Conservation (phyloP, 2,888 invertebrate genomes). For the Epicampocera succincta region DNA sequence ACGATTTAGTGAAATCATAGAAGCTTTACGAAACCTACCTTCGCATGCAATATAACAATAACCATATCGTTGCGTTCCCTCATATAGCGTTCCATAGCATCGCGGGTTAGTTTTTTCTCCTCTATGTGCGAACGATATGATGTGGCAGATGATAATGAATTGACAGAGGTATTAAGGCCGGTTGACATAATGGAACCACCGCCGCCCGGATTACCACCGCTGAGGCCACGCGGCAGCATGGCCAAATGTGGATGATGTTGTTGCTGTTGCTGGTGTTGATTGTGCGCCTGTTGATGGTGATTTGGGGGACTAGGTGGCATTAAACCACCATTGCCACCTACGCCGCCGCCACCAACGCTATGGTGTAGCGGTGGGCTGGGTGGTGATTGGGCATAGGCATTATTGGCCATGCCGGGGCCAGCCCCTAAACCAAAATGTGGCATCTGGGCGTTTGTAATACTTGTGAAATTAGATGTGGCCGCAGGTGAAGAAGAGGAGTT, state of each 20-base stretch:
- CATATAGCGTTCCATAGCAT: constrained; percentile 96
- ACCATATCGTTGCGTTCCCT: constrained; percentile 97
- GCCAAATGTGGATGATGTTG: constrained; percentile 76
- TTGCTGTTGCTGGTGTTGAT: constrained; percentile 75
- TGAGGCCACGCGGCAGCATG: constrained; percentile 76
- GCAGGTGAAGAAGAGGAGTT: constrained; percentile 71
- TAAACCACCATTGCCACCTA: constrained; percentile 65
- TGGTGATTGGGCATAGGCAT: constrained; percentile 89
- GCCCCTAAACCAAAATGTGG: constrained; percentile 82
- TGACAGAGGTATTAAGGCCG: constrained; percentile 71
- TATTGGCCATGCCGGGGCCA: constrained; percentile 71
- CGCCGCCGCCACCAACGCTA: constrained; percentile 80
- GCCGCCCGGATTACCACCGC: constrained; percentile 64
- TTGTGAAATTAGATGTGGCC: constrained; percentile 23
- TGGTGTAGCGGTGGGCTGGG: constrained; percentile 88
- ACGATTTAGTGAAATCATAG: no score
- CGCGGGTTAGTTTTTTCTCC: constrained; percentile 85
- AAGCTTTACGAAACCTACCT: constrained; percentile 81
- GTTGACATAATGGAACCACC: constrained; percentile 70
- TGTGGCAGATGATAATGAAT: constrained; percentile 70
- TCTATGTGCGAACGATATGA: constrained; percentile 83
- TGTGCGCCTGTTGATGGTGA: constrained; percentile 71
- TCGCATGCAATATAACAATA: constrained; percentile 98
- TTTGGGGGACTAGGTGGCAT: constrained; percentile 73
- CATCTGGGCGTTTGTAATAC: constrained; percentile 73